Base-by-base conservation (phyloP, 1,140 invertebrate genomes). In the Pseudomyrmex gracilis region DNA sequence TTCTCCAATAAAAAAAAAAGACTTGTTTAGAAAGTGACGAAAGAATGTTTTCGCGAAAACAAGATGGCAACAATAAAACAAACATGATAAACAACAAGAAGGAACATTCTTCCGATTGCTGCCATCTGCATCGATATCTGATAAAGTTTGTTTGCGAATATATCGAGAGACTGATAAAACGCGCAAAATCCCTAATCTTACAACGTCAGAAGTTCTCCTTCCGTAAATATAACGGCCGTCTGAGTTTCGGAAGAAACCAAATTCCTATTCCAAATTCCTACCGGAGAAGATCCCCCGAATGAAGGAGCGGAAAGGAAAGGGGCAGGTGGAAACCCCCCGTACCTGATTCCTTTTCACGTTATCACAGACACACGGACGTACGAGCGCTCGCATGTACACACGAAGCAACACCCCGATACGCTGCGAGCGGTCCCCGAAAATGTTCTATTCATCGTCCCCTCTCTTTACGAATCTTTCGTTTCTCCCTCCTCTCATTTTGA, bases 401-500 rank as follows among this genome's bases (percentile, higher is more conserved):
- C 24, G 70, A 43, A 63, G 43, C 67, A 61, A 17, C 51, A 53
- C 57, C 51, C 80, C 67, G 34, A 53, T 78, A 61, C 67, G 58
- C 77, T 80, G 84, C 76, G 84, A 87, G 71, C 80, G 86, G 86
- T 86, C 74, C 86, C 88, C 87, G 84, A 91, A 90, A 90, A 90
- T 87, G 67, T 24, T 82, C 88, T 89, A 90, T 90, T 90, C 88
- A 89, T 82, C 83, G 70, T 63, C 80, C 73, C 76, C 63, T 73
- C 83, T 82, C 49, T 15, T 51, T 45, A 53, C 60, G 66, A 61
- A 51, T 57, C 70, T 77, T 71, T 20, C 49, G 49, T 60, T 22
- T 82, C 9, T 70, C 43, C 17, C 58, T 51, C 83, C 66, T 68
- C 67, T 86, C 70, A 82, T 78, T 74, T 76, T 76, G 60, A 76